Evolutionary conservation across 2,888 invertebrate species (phyloP).

Genomic region (Acleris laterana): DNA sequence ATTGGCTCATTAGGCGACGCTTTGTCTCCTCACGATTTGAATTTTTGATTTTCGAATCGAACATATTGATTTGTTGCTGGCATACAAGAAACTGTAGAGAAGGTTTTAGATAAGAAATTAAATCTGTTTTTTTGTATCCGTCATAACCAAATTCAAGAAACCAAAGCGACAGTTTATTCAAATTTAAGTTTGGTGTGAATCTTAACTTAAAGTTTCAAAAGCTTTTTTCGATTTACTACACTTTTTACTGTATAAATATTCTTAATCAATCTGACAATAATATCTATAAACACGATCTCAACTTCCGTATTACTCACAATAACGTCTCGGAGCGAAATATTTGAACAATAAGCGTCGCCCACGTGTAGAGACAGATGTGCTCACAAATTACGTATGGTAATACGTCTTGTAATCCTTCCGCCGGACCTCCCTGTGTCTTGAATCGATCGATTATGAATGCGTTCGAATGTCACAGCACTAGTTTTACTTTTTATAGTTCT

Average conservation of each 20-base stretch:
- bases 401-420: constrained; percentile 78
- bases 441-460: constrained; percentile 74
- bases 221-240: background rate
- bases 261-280: constrained; percentile 55
- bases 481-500: constrained; percentile 45
- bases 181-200: background rate
- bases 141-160: background rate
- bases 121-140: background rate
- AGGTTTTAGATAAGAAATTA: background rate
- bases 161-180: background rate
- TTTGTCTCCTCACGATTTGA: constrained; percentile 74
- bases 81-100: constrained; percentile 15
- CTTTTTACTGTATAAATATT: constrained; percentile 35
- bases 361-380: constrained; percentile 69
- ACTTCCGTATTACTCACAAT: constrained; percentile 63
- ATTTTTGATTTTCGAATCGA: constrained; percentile 81
- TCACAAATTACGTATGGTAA: constrained; percentile 82
- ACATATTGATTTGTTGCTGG: constrained; percentile 69
- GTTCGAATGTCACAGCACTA: constrained; percentile 52
- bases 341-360: constrained; percentile 72
- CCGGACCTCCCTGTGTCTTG: constrained; percentile 72
- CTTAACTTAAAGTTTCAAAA: background rate
- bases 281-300: constrained; percentile 52
- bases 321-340: constrained; percentile 66
- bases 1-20: constrained; percentile 81